phyloP scores from a whole-genome alignment of 2,888 invertebrate species.

The Emmelina monodactyla region DNA sequence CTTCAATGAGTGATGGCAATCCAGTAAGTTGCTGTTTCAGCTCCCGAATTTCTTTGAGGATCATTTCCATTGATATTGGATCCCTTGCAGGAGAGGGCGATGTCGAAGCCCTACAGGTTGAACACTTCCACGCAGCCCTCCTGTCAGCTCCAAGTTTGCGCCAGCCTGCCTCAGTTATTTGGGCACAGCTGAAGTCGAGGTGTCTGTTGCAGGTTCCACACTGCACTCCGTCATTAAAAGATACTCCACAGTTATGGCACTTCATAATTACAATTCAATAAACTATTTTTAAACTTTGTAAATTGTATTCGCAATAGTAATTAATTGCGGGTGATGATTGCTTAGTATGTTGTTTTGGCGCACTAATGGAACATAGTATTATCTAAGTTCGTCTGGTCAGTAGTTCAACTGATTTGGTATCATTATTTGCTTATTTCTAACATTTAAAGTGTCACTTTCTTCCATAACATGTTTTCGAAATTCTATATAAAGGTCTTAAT shows the following conservation, averaged over 20 bases:
- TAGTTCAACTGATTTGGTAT: too few species aligned
- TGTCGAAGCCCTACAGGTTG: constrained; percentile 7
- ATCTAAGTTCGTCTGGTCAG: too few species aligned
- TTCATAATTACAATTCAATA: constrained; percentile 10
- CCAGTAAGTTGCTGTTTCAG: constrained; percentile 11
- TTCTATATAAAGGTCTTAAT: too few species aligned
- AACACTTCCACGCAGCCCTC: constrained; percentile 13
- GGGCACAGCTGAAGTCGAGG: constrained; percentile 15
- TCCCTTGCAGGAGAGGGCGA: constrained; percentile 1
- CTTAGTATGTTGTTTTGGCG: too few species aligned
- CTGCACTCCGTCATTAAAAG: constrained; percentile 13
- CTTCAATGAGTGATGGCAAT: constrained; percentile 7
- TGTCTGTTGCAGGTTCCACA: constrained; percentile 11
- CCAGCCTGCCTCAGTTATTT: constrained; percentile 12
- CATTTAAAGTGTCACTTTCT: too few species aligned
- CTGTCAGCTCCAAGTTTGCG: constrained; percentile 9
- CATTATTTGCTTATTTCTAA: too few species aligned
- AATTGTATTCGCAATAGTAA: too few species aligned
- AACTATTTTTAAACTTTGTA: too few species aligned
- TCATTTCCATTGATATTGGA: constrained; percentile 8
- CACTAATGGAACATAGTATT: too few species aligned
- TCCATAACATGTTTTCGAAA: too few species aligned
- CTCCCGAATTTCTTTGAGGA: constrained; percentile 15
- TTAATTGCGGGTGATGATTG: too few species aligned
- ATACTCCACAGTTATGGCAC: constrained; percentile 9